These are phyloP conservation scores for Esox niger DNA, from an alignment of 2,113 vertebrate genomes.

Conservation along the genomic window DNA sequence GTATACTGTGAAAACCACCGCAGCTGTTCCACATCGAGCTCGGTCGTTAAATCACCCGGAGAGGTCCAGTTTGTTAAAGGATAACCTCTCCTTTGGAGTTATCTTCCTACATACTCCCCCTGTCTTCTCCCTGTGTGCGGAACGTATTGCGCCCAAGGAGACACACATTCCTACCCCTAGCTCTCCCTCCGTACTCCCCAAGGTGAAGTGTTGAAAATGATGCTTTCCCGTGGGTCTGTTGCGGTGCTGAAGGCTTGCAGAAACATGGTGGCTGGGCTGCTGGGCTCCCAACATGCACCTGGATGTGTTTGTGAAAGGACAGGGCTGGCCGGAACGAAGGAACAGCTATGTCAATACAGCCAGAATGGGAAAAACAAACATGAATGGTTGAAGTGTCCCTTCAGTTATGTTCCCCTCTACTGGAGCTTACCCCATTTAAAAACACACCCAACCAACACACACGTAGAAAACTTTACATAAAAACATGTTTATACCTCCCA, in stretches of 20 bases:
- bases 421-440: constrained; percentile 36
- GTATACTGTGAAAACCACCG: constrained; percentile 44
- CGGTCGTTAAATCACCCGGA: not conserved
- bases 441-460: not conserved
- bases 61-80: not conserved
- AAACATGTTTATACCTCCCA: too few species aligned
- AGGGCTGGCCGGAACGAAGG: constrained; percentile 66
- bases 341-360: constrained; percentile 73
- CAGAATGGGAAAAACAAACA: constrained; percentile 73
- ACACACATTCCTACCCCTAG: constrained; percentile 39
- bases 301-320: constrained; percentile 70
- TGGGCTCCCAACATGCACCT: constrained; percentile 61
- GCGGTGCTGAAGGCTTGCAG: constrained; percentile 60
- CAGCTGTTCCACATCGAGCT: constrained; percentile 34
- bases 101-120: not conserved
- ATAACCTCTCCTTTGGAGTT: too few species aligned
- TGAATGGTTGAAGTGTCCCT: constrained; percentile 56
- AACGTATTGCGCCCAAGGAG: not conserved
- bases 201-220: constrained; percentile 54
- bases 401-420: constrained; percentile 52
- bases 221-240: constrained; percentile 59
- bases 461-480: not conserved
- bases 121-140: not conserved
- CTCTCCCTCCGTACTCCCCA: constrained; percentile 26
- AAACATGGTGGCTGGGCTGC: constrained; percentile 53